Evolutionary conservation across 2,888 invertebrate species (phyloP).

Genomic region (Orthosia cruda): DNA sequence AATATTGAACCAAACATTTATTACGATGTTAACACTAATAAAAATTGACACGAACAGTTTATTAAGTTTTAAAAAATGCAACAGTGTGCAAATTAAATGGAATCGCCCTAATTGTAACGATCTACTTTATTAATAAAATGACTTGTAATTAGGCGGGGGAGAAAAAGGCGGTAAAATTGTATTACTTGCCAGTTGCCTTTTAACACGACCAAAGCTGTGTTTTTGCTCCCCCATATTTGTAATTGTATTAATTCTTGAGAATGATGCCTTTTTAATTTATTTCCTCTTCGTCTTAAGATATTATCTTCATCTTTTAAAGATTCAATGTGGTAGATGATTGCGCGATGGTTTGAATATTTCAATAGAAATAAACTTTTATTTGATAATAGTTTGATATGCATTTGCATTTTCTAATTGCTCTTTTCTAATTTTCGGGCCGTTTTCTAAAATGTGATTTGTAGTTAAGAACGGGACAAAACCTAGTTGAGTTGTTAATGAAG

Average conservation of each 20-base stretch:
- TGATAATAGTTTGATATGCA: not conserved
- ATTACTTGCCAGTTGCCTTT: constrained; percentile 81
- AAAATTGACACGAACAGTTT: constrained; percentile 21
- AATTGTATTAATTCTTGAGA: constrained; percentile 89
- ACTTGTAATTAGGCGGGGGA: constrained; percentile 89
- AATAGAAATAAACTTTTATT: not conserved
- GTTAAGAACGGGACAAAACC: too few species aligned
- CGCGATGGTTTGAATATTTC: constrained; percentile 36
- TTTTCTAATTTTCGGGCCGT: not conserved
- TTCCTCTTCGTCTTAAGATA: constrained; percentile 61
- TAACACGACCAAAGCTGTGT: constrained; percentile 86
- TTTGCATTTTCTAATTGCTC: not conserved
- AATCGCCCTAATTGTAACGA: constrained; percentile 86
- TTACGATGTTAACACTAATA: constrained; percentile 36
- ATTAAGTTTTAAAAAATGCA: constrained; percentile 37
- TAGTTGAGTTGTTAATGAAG: accelerated
- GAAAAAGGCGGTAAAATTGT: constrained; percentile 89
- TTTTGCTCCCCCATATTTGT: constrained; percentile 85
- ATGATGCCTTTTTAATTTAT: constrained; percentile 83
- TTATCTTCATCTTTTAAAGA: constrained; percentile 67
- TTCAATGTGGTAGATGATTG: constrained; percentile 56
- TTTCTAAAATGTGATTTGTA: not conserved
- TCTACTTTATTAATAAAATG: constrained; percentile 90
- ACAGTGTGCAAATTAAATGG: constrained; percentile 67
- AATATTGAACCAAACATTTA: constrained; percentile 1